Percentiles rank a stretch among this genome's conserved stretches.
These are phyloP conservation scores for Stigmatopora argus DNA, from an alignment of 2,113 vertebrate species.

Conservation along the genomic window DNA sequence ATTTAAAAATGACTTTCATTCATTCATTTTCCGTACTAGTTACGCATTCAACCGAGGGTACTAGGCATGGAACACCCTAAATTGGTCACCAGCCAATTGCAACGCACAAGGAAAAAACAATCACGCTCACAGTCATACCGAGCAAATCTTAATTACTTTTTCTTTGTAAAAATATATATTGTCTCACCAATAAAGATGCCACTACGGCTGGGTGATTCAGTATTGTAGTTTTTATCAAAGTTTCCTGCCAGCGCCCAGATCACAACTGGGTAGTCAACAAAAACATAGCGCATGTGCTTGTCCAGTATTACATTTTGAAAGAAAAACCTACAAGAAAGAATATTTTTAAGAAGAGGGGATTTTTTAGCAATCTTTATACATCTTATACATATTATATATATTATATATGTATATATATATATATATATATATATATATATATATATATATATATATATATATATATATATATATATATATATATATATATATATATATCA, in stretches of 20 bases:
- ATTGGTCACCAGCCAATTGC: too few relatives aligned
- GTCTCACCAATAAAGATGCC: slow-evolving; percentile 56
- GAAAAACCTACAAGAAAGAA: slow-evolving; percentile 40
- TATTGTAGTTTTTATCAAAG: slow-evolving; percentile 52
- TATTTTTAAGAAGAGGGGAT: neutral
- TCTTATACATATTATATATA: too few relatives aligned
- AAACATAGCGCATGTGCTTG: slow-evolving; percentile 49
- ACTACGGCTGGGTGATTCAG: slow-evolving; percentile 27
- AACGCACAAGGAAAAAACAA: neutral
- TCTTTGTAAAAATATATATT: neutral
- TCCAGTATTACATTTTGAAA: slow-evolving; percentile 55
- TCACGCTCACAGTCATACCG: neutral
- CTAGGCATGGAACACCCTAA: too few relatives aligned
- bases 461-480: too few relatives aligned
- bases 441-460: too few relatives aligned
- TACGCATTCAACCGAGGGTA: too few relatives aligned
- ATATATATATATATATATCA: too few relatives aligned
- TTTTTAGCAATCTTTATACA: too few relatives aligned
- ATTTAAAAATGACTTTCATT: too few relatives aligned
- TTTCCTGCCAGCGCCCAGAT: slow-evolving; percentile 59
- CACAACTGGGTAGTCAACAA: slow-evolving; percentile 46
- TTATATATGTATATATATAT: too few relatives aligned
- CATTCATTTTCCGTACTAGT: too few relatives aligned
- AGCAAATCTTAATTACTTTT: neutral
- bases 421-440: too few relatives aligned